Conservation (phyloP, 2,888 invertebrate species). For the Saturnia japonica region DNA sequence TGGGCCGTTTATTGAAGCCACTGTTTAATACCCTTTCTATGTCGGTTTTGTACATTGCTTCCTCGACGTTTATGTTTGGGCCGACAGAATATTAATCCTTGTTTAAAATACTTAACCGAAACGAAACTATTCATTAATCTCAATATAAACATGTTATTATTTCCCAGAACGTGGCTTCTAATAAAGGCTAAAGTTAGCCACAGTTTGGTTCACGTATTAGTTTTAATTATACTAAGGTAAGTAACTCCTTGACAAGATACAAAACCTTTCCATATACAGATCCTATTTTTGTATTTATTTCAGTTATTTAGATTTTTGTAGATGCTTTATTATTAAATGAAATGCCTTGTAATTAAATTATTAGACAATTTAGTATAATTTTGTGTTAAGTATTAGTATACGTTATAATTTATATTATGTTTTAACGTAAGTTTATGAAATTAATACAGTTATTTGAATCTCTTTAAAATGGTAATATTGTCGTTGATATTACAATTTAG, state of each 20-base stretch:
- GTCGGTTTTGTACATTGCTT: conserved; percentile 74
- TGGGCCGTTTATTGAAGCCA: conserved; percentile 78
- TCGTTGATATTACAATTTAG: neutral
- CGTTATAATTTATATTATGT: neutral
- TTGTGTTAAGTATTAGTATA: no score
- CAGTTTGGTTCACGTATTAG: conserved; percentile 19
- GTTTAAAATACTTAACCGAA: conserved; percentile 58
- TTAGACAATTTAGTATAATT: no score
- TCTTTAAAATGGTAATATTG: neutral
- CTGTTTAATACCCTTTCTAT: conserved; percentile 77
- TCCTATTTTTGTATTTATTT: neutral
- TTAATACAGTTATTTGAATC: neutral
- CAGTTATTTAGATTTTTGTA: neutral
- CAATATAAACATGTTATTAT: conserved; percentile 46
- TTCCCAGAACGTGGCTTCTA: conserved; percentile 21
- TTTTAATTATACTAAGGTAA: conserved; percentile 17
- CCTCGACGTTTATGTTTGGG: conserved; percentile 52
- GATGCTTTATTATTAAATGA: neutral
- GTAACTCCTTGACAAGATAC: conserved; percentile 11
- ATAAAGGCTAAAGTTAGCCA: conserved; percentile 7
- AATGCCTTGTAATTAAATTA: no score
- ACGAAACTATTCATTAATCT: conserved; percentile 65
- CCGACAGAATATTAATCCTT: conserved; percentile 67
- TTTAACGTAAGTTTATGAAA: neutral
- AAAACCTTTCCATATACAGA: conserved; percentile 1